phyloP scores from a whole-genome alignment of 1,140 invertebrate genomes.

The Cylas formicarius region DNA sequence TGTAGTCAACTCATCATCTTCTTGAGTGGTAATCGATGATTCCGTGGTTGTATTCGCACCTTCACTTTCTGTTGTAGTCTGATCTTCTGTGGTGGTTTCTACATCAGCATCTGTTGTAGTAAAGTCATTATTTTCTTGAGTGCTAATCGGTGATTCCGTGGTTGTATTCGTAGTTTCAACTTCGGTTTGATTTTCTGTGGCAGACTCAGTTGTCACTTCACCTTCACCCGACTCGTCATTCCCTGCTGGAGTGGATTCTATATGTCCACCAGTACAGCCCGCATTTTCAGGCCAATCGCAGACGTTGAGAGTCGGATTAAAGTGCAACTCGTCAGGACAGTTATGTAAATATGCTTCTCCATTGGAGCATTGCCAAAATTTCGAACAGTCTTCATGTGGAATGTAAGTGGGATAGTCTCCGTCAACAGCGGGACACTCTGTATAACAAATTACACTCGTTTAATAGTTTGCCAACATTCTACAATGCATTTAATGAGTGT shows the following conservation, averaged over 20 bases:
- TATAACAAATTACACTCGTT: too few species aligned
- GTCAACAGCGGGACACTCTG: constrained; percentile 21
- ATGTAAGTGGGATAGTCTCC: constrained; percentile 20
- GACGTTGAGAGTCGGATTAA: constrained; percentile 45
- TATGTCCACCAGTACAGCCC: constrained; percentile 12
- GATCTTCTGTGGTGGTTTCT: background rate
- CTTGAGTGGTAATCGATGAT: too few species aligned
- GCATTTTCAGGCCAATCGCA: constrained; percentile 47
- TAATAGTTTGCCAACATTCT: too few species aligned
- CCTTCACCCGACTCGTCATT: too few species aligned
- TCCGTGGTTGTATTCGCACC: too few species aligned
- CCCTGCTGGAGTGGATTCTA: too few species aligned
- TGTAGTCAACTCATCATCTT: too few species aligned
- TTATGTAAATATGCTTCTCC: constrained; percentile 42
- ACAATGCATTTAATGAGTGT: too few species aligned
- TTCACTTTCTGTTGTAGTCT: background rate
- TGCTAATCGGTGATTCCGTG: background rate
- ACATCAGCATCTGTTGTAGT: background rate
- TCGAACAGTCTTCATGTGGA: constrained; percentile 43
- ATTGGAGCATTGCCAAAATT: constrained; percentile 51
- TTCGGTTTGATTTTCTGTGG: too few species aligned
- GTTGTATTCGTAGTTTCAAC: constrained; percentile 5
- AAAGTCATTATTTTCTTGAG: background rate
- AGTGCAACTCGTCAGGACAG: constrained; percentile 47
- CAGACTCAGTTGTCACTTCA: too few species aligned